These are phyloP conservation scores for Pelosia muscerda DNA, from an alignment of 2,888 invertebrate species.

Conservation along the genomic window DNA sequence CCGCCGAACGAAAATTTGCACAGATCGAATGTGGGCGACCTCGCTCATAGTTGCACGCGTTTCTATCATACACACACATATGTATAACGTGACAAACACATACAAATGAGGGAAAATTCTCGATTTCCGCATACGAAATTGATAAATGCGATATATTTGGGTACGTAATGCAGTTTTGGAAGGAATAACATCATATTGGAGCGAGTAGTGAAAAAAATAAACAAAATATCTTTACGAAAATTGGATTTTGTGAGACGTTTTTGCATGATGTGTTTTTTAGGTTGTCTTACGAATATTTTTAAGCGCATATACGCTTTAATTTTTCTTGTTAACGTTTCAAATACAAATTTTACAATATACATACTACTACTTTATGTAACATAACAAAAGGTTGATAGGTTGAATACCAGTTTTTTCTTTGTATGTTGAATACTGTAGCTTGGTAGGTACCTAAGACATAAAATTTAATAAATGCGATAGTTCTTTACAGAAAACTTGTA, in stretches of 20 bases:
- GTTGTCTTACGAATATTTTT: neutral
- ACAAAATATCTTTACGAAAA: neutral
- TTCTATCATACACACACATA: conserved; percentile 61
- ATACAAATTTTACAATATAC: neutral
- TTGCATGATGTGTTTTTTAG: conserved; percentile 1
- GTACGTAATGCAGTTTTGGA: conserved; percentile 29
- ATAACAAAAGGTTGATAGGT: neutral
- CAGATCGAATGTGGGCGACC: conserved; percentile 87
- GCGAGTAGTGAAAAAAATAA: neutral
- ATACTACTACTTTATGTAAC: neutral
- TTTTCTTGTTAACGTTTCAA: neutral
- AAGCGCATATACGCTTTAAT: neutral
- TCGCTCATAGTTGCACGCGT: conserved; percentile 81
- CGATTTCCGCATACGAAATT: conserved; percentile 72
- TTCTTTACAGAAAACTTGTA: neutral
- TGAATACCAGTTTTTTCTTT: neutral
- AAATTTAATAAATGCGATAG: neutral
- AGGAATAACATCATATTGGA: conserved; percentile 18
- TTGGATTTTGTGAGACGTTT: neutral
- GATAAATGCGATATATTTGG: conserved; percentile 30
- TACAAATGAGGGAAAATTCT: conserved; percentile 70
- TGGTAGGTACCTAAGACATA: neutral
- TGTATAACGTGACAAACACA: conserved; percentile 49
- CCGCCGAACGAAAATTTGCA: conserved; percentile 84
- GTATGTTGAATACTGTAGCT: neutral